Evolutionary conservation across 1,140 invertebrate species (phyloP), one percentile per base, ranked within the genome.

Genomic region (Dysdera silvatica): DNA sequence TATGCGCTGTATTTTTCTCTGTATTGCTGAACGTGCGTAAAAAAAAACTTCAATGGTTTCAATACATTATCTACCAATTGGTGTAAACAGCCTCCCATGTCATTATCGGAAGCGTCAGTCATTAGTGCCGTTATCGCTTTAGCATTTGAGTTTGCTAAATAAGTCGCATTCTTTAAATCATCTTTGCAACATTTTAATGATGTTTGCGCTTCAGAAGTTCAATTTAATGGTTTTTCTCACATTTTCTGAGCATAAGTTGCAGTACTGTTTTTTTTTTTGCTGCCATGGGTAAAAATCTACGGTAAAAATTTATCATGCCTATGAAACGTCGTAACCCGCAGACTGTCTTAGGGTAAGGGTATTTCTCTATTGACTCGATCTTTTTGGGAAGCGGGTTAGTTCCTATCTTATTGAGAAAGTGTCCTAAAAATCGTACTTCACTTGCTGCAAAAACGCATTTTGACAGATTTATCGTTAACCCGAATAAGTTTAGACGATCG

Each of bases 111-210:
- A 18, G 67, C 68, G 33, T 70, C 69, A 1, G 60, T 43, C 23
- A 32, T 31, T 10, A 71, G 10, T 33, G 53, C 41, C 2, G 64
- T 14, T 26, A 40, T 10, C 1, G 65, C 57, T 12, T 40, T 20
- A 8, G 48, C 51, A 16, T 28, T 18, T 31, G 59, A 64, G 18
- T 66, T 54, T 7, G 26, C 57, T 2, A 70, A 24, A 4, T 51
- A 14, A n/a, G 62, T 51, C 4, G 60, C 33, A 23, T 32, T 33
- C 0, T 68, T 68, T n/a, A 78, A 51, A 7, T 45, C 67, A n/a
- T 68, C n/a, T 65, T 80, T 80, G 61, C 72, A 75, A 6, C 69
- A 24, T 4, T 70, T 54, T 64, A 80, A 79, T 0, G 77, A 73
- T 58, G 48, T 3, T 5, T 69, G 32, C 6, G 73, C 40, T 4